A percentile compares a stretch with the other conserved stretches of the same genome.
Conservation (phyloP, 2,113 vertebrate genomes). For the Semicossyphus pulcher region DNA sequence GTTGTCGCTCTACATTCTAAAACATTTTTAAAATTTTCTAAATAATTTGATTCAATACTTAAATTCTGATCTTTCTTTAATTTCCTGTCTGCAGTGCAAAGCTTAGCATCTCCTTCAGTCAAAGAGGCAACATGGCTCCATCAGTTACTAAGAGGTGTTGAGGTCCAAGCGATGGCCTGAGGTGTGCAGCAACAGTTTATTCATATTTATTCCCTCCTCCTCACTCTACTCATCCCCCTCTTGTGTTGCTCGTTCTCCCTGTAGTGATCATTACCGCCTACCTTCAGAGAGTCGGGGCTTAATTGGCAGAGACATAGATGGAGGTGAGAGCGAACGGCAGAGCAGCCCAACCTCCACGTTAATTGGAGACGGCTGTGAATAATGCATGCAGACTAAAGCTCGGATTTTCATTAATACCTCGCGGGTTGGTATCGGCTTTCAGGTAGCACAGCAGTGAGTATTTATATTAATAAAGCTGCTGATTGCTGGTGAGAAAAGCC, state of each 20-base stretch:
- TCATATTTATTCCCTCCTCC: slow-evolving; percentile 37
- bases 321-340: slow-evolving; percentile 52
- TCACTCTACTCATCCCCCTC: neutral
- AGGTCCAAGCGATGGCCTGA: slow-evolving; percentile 58
- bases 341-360: slow-evolving; percentile 56
- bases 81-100: neutral
- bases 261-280: slow-evolving; percentile 64
- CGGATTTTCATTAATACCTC: slow-evolving; percentile 75
- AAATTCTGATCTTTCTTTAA: slow-evolving; percentile 5
- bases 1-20: neutral
- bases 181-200: slow-evolving; percentile 50
- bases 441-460: slow-evolving; percentile 56
- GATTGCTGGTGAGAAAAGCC: slow-evolving; percentile 59
- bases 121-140: slow-evolving; percentile 50
- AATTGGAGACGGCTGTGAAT: slow-evolving; percentile 81
- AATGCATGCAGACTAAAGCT: slow-evolving; percentile 79
- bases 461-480: slow-evolving; percentile 73
- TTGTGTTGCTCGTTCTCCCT: slow-evolving; percentile 16
- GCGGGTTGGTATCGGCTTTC: slow-evolving; percentile 52
- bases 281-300: slow-evolving; percentile 63
- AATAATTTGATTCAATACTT: slow-evolving; percentile 15
- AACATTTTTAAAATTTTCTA: neutral
- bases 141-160: slow-evolving; percentile 31
- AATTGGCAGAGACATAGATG: slow-evolving; percentile 75
- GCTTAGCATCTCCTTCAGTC: slow-evolving; percentile 43